phyloP scores from a whole-genome alignment of 2,113 vertebrate species.

The Camarhynchus parvulus region DNA sequence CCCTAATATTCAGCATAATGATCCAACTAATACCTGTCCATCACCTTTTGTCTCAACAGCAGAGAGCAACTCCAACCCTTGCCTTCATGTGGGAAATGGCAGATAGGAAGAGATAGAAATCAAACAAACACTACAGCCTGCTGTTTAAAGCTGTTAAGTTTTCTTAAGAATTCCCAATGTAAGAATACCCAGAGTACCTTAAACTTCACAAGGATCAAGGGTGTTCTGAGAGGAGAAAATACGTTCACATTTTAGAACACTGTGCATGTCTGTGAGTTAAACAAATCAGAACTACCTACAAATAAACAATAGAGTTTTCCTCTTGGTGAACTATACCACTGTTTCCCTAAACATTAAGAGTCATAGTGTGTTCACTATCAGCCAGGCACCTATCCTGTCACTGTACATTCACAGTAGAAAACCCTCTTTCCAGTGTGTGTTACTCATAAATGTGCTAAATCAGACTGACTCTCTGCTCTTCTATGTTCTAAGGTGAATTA shows the following conservation, averaged over 20 bases:
- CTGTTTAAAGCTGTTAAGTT: not conserved
- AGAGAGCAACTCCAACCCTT: not conserved
- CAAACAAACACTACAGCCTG: not conserved
- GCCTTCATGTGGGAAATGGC: not conserved
- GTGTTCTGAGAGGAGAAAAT: not conserved
- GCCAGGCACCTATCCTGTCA: not conserved
- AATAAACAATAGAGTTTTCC: not conserved
- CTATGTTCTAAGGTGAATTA: slow-evolving; percentile 74
- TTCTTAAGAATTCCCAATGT: not conserved
- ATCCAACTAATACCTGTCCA: not conserved
- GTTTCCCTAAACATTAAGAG: slow-evolving; percentile 5
- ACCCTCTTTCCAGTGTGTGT: slow-evolving; percentile 10
- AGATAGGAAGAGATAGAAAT: not conserved
- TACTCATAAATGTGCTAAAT: slow-evolving; percentile 20
- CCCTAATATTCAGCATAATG: not conserved
- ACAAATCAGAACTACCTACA: slow-evolving; percentile 27
- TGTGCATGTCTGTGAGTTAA: not conserved
- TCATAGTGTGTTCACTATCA: not conserved
- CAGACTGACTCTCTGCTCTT: not conserved
- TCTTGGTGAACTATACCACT: not conserved
- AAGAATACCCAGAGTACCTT: not conserved
- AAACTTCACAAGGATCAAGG: not conserved
- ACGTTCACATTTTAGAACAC: not conserved
- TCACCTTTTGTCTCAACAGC: not conserved
- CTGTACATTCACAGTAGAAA: slow-evolving; percentile 21